These are phyloP conservation scores for Turritopsis dohrnii DNA, from an alignment of 30 jellyfish, hydroid and myxozoan genomes.

Conservation along the genomic window DNA sequence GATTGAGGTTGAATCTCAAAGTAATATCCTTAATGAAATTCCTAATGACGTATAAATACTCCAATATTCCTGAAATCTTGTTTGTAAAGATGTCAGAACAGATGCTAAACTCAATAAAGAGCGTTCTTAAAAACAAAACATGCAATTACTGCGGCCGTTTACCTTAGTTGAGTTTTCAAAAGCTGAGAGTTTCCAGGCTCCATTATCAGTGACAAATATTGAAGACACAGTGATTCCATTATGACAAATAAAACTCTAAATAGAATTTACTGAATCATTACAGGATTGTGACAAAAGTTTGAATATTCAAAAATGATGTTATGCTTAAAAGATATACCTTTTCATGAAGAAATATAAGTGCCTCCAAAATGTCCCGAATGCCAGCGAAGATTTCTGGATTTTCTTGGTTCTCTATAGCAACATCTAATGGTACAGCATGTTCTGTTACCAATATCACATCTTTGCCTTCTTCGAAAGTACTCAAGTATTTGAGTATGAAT, in stretches of 20 bases:
- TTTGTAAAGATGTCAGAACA: too few relatives aligned
- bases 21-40: too few relatives aligned
- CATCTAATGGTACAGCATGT: conserved; percentile 56
- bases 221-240: conserved; percentile 44
- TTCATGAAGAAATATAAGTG: conserved; percentile 63
- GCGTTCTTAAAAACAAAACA: too few relatives aligned
- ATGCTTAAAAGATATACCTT: conserved; percentile 49
- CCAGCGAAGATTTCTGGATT: conserved; percentile 63
- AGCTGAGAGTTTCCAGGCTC: conserved; percentile 72
- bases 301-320: too few relatives aligned
- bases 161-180: conserved; percentile 66
- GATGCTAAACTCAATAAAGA: too few relatives aligned
- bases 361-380: conserved; percentile 62
- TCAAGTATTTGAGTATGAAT: conserved; percentile 53
- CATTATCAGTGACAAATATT: conserved; percentile 65
- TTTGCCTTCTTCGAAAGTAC: conserved; percentile 28
- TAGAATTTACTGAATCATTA: too few relatives aligned
- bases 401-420: conserved; percentile 41
- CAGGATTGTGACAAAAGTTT: too few relatives aligned
- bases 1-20: too few relatives aligned
- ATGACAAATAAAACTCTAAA: conserved; percentile 60
- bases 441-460: conserved; percentile 56
- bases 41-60: too few relatives aligned
- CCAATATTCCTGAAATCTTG: too few relatives aligned
- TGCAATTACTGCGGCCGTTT: too few relatives aligned